A percentile compares a stretch with the other conserved stretches of the same genome.
Conservation (phyloP, 2,113 vertebrate species). For the Leptocoma aspasia region DNA sequence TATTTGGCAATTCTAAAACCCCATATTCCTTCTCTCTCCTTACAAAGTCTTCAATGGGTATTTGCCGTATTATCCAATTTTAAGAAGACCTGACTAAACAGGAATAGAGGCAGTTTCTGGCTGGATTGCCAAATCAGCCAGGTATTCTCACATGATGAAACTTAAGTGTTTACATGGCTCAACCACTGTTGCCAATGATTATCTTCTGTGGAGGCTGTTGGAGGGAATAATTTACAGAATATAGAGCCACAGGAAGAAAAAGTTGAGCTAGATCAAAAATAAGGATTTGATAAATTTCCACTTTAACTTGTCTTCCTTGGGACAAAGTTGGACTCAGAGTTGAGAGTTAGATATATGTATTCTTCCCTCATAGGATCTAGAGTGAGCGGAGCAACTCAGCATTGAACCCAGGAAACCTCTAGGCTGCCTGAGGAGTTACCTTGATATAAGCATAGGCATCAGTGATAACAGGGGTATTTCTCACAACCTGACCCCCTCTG, state of each 20-base stretch:
- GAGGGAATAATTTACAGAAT: background rate
- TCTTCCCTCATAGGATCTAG: background rate
- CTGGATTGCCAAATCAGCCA: background rate
- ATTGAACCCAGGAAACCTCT: background rate
- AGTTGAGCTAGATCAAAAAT: background rate
- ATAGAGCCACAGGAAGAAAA: background rate
- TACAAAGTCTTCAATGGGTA: background rate
- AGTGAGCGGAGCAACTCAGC: background rate
- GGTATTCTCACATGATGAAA: background rate
- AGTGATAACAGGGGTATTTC: background rate
- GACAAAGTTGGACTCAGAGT: background rate
- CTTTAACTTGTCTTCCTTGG: background rate
- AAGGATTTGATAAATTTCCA: background rate
- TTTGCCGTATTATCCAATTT: background rate
- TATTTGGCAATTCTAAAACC: background rate
- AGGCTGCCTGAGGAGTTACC: background rate
- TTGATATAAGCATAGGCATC: background rate
- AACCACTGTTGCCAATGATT: background rate
- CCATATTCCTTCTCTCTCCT: background rate
- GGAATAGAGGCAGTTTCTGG: background rate
- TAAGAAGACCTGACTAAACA: background rate
- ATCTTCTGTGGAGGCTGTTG: background rate
- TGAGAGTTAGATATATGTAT: background rate
- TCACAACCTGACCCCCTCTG: background rate
- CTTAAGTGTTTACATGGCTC: background rate